Percentiles rank a stretch among this genome's conserved stretches.
These are phyloP conservation scores for Corythaixoides concolor DNA, from an alignment of 2,113 vertebrate genomes.

Conservation along the genomic window DNA sequence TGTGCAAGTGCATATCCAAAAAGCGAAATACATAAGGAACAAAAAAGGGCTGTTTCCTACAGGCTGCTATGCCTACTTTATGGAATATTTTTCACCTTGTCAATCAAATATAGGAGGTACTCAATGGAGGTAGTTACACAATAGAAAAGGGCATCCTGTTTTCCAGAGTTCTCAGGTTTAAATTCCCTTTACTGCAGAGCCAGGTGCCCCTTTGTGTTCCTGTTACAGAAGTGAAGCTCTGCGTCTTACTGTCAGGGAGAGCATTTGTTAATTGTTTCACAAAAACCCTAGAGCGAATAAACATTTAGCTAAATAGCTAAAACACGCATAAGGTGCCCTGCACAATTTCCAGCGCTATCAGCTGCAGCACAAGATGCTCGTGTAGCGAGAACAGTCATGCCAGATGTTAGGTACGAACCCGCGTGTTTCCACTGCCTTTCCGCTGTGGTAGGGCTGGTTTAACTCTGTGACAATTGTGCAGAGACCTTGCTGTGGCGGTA, in stretches of 20 bases:
- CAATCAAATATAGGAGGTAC: neutral
- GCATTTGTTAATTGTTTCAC: slow-evolving; percentile 9
- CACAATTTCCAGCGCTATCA: neutral
- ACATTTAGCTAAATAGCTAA: slow-evolving; percentile 34
- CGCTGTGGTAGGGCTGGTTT: neutral
- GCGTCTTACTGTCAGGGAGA: neutral
- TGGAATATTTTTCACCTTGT: neutral
- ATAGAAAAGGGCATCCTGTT: neutral
- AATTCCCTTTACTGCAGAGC: neutral
- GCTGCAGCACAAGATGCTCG: slow-evolving; percentile 30
- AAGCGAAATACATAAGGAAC: neutral
- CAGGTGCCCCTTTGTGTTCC: neutral
- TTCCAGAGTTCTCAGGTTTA: neutral
- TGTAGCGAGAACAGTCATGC: neutral
- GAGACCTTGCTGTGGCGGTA: neutral
- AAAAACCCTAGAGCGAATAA: neutral
- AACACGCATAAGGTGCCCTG: slow-evolving; percentile 27
- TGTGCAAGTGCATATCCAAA: neutral
- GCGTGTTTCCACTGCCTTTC: neutral
- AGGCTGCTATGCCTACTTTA: neutral
- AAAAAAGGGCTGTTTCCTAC: neutral
- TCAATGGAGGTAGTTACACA: neutral
- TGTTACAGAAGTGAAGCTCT: neutral
- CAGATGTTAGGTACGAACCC: slow-evolving; percentile 2
- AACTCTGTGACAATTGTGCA: neutral